These are phyloP conservation scores for Anguilla rostrata DNA, from an alignment of 2,113 vertebrate species.

Conservation along the genomic window DNA sequence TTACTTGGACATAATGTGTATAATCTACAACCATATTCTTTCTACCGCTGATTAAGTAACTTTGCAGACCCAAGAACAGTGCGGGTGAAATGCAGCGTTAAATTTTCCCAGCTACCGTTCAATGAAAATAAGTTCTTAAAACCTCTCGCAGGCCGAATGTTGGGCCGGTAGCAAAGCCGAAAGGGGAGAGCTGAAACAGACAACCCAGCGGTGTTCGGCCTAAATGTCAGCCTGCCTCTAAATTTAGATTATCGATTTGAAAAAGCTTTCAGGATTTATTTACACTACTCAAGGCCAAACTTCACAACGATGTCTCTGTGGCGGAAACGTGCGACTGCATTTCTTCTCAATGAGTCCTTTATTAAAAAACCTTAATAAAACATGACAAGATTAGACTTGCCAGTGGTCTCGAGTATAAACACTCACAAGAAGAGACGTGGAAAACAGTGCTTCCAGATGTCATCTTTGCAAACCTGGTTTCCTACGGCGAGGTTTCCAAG, in stretches of 20 bases:
- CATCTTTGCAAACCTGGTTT: conserved; percentile 83
- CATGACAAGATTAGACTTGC: conserved; percentile 23
- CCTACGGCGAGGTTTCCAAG: conserved; percentile 89
- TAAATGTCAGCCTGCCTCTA: neutral
- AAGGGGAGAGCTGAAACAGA: neutral
- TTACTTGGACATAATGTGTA: conserved; percentile 9
- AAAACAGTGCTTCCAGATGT: conserved; percentile 72
- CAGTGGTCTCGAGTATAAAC: conserved; percentile 20
- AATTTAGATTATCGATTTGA: conserved; percentile 10
- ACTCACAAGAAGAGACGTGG: conserved; percentile 68
- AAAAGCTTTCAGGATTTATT: neutral
- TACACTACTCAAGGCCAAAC: neutral
- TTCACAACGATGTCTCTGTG: neutral
- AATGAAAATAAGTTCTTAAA: neutral
- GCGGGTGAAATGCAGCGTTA: neutral
- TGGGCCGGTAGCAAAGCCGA: neutral
- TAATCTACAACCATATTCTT: conserved; percentile 5
- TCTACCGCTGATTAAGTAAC: neutral
- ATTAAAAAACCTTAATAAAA: conserved; percentile 12
- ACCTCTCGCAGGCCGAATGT: neutral
- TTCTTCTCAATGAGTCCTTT: neutral
- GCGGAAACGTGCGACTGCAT: neutral
- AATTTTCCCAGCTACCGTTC: neutral
- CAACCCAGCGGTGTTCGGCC: neutral
- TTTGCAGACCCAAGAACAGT: neutral